Evolutionary conservation across 2,113 vertebrate genomes (phyloP), one percentile per base, ranked within the genome.

Genomic region (Aldabrachelys gigantea): DNA sequence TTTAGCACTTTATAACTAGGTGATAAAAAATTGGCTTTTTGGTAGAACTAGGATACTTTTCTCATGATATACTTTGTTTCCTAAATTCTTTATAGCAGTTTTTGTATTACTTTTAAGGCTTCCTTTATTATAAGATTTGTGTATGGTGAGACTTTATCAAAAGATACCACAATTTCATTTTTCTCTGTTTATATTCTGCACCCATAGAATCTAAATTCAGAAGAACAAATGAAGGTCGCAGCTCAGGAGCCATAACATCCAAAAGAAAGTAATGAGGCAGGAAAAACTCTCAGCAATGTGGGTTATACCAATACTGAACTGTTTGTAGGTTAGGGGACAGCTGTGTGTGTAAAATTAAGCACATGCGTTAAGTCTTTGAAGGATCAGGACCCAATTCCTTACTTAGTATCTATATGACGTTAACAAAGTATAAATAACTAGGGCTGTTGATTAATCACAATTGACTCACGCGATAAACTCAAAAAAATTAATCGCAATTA

Each of bases 131-230:
- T 57, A 81, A 62, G 54, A 82, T 92, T 81, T 87, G 47, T 47
- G 49, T 56, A 83, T 29, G 82, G 88, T 17, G 85, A 91, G 83
- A n/a, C 31, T 44, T 85, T 89, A 85, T 69, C 49, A n/a, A 38
- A 76, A 59, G 47, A 89, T 87, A 78, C 14, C 49, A 80, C 53
- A 82, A 79, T 92, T 88, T 92, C 88, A 83, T 88, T 92, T 76
- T 44, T 29, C 88, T 94, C 75, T 80, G 84, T 80, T 93, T 93
- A 44, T 79, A 90, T 80, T 92, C 62, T 31, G 86, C 38, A 89
- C 35, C 90, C 41, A 49, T 84, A 91, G 80, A 88, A 49, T 65
- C 62, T 62, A 65, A 83, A 53, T 25, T 91, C 80, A 89, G 62
- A 44, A 80, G 8, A 82, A 22, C 54, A 79, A 49, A 91, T 8